Base-by-base conservation (phyloP, 2,888 invertebrate genomes). In the Gastrophysa polygoni region DNA sequence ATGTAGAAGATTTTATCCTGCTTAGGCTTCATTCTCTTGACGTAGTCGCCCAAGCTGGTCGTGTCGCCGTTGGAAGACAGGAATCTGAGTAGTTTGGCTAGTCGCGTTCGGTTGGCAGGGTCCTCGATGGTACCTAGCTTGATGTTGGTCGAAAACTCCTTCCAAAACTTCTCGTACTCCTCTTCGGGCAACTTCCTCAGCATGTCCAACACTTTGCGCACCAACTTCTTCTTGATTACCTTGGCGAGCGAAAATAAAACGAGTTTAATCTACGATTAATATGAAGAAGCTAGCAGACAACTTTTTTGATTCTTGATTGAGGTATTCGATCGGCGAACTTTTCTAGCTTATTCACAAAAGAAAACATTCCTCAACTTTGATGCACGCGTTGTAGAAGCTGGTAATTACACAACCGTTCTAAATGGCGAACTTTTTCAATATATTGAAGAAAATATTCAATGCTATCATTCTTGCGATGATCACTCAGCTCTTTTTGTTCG, bases 171-270 rank as follows among this genome's bases (percentile, higher is more conserved):
- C 20, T 91, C 89, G 81, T 94, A 98, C 52, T 94, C 91, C 52
- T 92, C 93, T 64, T 91, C 91, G 56, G 92, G 87, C 66, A 99
- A 88, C 83, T 98, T 99, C 85, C 97, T 98, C 70, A 99, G 89
- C 97, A 98, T 97, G 81, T 98, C 98, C 57, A 98, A 52, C 6
- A 94, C 95, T 83, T 99, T 99, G 52, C 99, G 89, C 14, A 99
- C 93, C 63, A 99, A 85, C 80, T 99, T 99, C 87, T 99, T 99
- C 86, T 97, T 97, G 80, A 99, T 99, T 61, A 99, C 95, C 58
- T 62, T 29, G 11, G 5, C 7, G 24, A 24, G 3, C 24, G 24
- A 24, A 24, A 24, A 5, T 7, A 24, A 52, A 29, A 44, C 32
- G 2, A 32, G 32, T 10, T 4, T 7, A 20, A 24, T 18, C 10